Evolutionary conservation across 1,140 invertebrate species (phyloP).

Genomic region (Mamestra configurata): DNA sequence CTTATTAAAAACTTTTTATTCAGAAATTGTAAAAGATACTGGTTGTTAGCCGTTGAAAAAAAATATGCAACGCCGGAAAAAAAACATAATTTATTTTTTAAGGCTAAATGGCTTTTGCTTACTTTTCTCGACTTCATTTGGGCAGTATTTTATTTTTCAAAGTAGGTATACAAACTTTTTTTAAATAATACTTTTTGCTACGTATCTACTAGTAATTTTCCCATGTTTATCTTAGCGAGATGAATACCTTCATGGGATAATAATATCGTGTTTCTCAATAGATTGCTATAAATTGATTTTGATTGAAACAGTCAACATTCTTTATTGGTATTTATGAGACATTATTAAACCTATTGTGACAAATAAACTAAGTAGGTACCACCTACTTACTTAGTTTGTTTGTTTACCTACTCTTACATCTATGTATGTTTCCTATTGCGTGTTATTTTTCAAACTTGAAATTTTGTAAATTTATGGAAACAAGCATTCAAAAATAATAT

Average conservation of each 20-base stretch:
- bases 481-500: too few relatives aligned
- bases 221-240: not conserved
- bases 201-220: not conserved
- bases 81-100: not conserved
- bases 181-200: too few relatives aligned
- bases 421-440: too few relatives aligned
- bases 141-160: not conserved
- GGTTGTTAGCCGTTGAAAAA: not conserved
- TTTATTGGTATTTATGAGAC: slow-evolving; percentile 1
- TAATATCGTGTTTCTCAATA: slow-evolving; percentile 7
- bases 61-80: not conserved
- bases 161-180: not conserved
- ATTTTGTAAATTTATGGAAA: too few relatives aligned
- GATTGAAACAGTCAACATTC: not conserved
- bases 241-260: not conserved
- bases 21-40: not conserved
- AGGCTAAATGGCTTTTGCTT: not conserved
- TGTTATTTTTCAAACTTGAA: too few relatives aligned
- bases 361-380: not conserved
- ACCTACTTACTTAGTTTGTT: too few relatives aligned
- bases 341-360: not conserved
- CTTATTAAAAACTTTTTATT: slow-evolving; percentile 8
- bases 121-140: not conserved
- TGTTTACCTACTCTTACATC: too few relatives aligned
- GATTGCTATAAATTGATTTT: not conserved